Evolutionary conservation across 2,888 invertebrate species (phyloP), one percentile per base, ranked within the genome.

Genomic region (Hypolimnas misippus): DNA sequence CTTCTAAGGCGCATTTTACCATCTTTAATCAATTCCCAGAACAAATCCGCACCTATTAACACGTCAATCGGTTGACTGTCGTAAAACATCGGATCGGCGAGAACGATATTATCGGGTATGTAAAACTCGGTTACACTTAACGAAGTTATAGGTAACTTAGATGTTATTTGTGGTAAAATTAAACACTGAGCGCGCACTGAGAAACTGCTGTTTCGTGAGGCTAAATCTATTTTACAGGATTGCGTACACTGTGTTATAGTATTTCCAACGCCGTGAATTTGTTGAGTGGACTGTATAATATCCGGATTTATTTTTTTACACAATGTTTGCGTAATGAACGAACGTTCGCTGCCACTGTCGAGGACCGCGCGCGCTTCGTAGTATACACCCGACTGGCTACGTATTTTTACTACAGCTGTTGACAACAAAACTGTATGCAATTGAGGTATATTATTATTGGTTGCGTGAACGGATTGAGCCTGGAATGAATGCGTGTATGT

Each of bases 41-140:
- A 72, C 25, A 72, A 40, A 7, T 73, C 70, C 8, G 72, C 70
- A 1, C 69, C 73, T 8, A n/a, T n/a, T n/a, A n/a, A n/a, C n/a
- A n/a, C n/a, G n/a, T 73, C 67, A 3, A 70, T 61, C 2, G 46
- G 40, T n/a, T 40, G n/a, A 40, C 14, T 14, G 3, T 40, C 40
- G 14, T 14, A 40, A 6, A 40, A 40, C 14, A 2, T n/a, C 40
- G 40, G 40, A 40, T 40, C 40, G 1, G 40, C 40, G n/a, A 40
- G 14, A n/a, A 14, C 14, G n/a, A 40, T 40, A 6, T 40, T 40
- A 40, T 40, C 6, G 14, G 40, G 40, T 14, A 40, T 14, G 14
- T 40, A 40, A 40, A 40, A 14, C 40, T 40, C 40, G 14, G 40
- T 14, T 29, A n/a, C 29, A 12, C 29, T 29, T n/a, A 31, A 3